phyloP scores from a whole-genome alignment of 2,888 invertebrate species.

The Octodonta nipae region DNA sequence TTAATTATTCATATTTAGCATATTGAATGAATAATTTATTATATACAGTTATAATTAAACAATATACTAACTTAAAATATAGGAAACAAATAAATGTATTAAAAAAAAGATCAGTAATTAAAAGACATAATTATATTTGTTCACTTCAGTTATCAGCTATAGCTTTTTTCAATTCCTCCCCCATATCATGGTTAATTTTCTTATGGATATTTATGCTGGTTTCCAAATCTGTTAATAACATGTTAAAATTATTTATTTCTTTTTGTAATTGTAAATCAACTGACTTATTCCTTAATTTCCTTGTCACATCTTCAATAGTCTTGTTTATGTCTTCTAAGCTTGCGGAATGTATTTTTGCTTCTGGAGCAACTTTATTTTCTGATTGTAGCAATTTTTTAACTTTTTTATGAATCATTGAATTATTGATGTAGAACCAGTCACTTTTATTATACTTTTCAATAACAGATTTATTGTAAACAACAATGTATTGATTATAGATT shows the following conservation, averaged over 20 bases:
- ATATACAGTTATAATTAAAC: no score
- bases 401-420: conserved; percentile 24
- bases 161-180: conserved; percentile 16
- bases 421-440: conserved; percentile 45
- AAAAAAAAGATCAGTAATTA: no score
- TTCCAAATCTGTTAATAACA: conserved; percentile 28
- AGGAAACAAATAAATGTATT: no score
- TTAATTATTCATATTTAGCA: no score
- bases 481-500: conserved; percentile 29
- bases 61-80: no score
- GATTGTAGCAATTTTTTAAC: conserved; percentile 31
- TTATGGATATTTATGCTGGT: conserved; percentile 27
- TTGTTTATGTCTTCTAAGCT: conserved; percentile 10
- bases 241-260: conserved; percentile 23
- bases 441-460: conserved; percentile 41
- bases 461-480: conserved; percentile 44
- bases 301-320: conserved; percentile 8
- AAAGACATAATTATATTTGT: no score
- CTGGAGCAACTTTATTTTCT: conserved; percentile 8
- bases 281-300: conserved; percentile 6
- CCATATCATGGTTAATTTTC: conserved; percentile 21
- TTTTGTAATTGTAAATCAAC: conserved; percentile 13
- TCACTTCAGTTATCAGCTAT: conserved; percentile 13
- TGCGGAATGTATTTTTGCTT: conserved; percentile 8
- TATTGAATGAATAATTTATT: no score